Conservation (phyloP, 2,797 vertebrate species). For the Pipistrellus nathusii region DNA sequence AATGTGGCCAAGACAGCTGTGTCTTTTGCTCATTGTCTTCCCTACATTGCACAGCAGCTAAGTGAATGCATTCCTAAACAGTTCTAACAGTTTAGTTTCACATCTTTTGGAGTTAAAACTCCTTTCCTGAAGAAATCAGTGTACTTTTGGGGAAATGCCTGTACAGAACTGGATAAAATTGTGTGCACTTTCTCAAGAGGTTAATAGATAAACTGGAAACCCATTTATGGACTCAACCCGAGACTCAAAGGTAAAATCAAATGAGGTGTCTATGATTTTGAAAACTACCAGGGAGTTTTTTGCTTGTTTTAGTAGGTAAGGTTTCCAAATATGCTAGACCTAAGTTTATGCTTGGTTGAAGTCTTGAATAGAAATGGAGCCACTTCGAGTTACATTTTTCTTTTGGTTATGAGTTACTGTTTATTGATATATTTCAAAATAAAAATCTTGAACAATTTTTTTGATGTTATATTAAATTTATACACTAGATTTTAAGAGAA, state of each 20-base stretch:
- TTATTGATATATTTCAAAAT: conserved; percentile 55
- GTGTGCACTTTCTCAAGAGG: neutral
- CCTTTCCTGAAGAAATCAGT: conserved; percentile 3
- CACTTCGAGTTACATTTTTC: conserved; percentile 37
- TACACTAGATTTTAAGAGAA: conserved; percentile 52
- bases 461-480: conserved; percentile 35
- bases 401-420: conserved; percentile 14
- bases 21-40: neutral
- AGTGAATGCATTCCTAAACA: neutral
- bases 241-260: conserved; percentile 21
- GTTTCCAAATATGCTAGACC: conserved; percentile 30
- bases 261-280: neutral
- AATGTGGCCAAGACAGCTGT: neutral
- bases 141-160: neutral
- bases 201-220: neutral
- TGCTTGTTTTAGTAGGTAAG: conserved; percentile 21
- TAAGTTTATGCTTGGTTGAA: conserved; percentile 54
- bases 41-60: neutral
- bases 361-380: neutral
- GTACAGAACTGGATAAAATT: neutral
- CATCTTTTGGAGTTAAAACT: conserved; percentile 53
- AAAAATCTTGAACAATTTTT: conserved; percentile 48
- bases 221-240: neutral
- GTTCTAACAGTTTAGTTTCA: conserved; percentile 18
- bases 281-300: neutral